Base-by-base conservation (phyloP, 2,113 vertebrate species). In the Lethenteron reissneri region DNA sequence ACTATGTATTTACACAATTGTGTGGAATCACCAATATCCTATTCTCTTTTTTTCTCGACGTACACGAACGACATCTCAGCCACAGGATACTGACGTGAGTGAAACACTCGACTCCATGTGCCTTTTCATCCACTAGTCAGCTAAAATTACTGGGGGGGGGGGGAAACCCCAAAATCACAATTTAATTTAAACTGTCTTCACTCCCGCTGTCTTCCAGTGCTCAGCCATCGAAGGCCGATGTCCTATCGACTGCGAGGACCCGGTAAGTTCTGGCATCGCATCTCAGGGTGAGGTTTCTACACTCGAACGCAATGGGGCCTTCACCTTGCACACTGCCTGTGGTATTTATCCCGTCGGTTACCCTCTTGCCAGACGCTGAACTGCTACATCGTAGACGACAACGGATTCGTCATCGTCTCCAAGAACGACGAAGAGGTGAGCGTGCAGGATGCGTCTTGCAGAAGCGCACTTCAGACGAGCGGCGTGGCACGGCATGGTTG, bases 381-480 rank as follows among this genome's bases (percentile, higher is more conserved):
- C 78, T 97, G 92, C 77, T 95, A 85, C 72, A 75, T 96, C 74
- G 75, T 96, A 1, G 92, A 97, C 80, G 88, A 85, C 76, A 95
- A 96, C 0, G 92, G 90, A 60, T 95, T 96, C 80, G 81, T 87
- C 57, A 25, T 94, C 10, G 70, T 92, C 76, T 92, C 92, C 56
- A 85, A 87, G 80, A 80, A 84, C 17, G 76, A 79, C 69, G 80
- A 79, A 9, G 86, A 95, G 81, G 92, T 96, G 75, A 85, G 82
- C 14, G 41, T 56, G 64, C 9, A 57, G 11, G 21, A 68, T 19
- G 5, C n/a, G 60, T 15, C 8, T 19, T 14, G 13, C 56, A 41
- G 8, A 57, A 9, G 9, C 11, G 21, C 21, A 56, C 14, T 5
- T 59, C 14, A 21, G 7, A 60, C 64, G 11, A 71, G 62, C 59